phyloP scores from a whole-genome alignment of 2,797 vertebrate genomes.

The Microctenopoma lineatum region DNA sequence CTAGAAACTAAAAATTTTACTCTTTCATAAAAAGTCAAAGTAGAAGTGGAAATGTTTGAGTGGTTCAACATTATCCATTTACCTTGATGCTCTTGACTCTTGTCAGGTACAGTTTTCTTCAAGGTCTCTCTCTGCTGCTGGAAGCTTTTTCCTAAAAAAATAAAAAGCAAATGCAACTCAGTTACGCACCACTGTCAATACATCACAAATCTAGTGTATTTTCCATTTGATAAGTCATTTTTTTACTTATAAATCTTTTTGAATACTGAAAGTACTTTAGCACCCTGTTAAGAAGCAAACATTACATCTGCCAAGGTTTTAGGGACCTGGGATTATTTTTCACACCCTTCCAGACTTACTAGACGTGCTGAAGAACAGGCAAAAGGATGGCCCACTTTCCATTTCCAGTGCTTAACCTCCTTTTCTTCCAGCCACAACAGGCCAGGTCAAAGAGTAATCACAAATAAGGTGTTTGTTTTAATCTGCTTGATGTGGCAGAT shows the following conservation, averaged over 20 bases:
- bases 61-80: conserved; percentile 23
- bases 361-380: not conserved
- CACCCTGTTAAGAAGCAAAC: not conserved
- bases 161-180: not conserved
- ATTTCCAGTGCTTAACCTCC: conserved; percentile 56
- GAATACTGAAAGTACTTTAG: not conserved
- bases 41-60: conserved; percentile 3
- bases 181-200: not conserved
- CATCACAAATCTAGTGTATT: not conserved
- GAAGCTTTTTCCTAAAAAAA: conserved; percentile 91
- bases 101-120: conserved; percentile 95
- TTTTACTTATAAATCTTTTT: not conserved
- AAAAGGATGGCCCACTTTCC: conserved; percentile 39
- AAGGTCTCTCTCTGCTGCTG: conserved; percentile 98
- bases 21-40: not conserved
- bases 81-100: conserved; percentile 87
- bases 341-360: not conserved
- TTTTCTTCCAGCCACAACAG: conserved; percentile 48
- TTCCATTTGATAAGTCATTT: not conserved
- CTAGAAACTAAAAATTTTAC: not conserved
- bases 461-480: conserved; percentile 65
- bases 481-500: conserved; percentile 58
- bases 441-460: conserved; percentile 56
- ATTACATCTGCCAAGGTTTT: not conserved
- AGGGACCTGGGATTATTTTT: not conserved